Base-by-base conservation (phyloP, 2,113 vertebrate species). In the Indicator maculatus region DNA sequence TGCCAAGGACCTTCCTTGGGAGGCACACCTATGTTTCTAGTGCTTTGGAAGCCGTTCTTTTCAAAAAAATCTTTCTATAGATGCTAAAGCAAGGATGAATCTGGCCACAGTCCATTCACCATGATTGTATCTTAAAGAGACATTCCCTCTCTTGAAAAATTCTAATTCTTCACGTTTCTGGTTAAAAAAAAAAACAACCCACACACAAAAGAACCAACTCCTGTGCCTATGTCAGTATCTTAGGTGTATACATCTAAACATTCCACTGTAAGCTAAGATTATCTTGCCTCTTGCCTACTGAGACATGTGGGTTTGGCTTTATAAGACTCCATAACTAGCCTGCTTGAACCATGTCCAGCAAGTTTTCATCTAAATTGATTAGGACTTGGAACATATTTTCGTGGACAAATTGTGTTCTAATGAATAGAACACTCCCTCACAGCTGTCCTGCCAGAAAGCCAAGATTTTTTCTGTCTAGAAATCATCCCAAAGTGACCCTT, bases 301-400 rank as follows among this genome's bases (percentile, higher is more conserved):
- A 97, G 97, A 97, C 90, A 69, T 96, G 96, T 97, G 96, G 97
- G 77, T 97, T 97, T 96, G 96, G 93, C 95, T 96, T 95, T 89
- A 67, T 77, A 86, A 95, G 82, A 53, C 91, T 93, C 92, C 77
- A 88, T 93, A 96, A 95, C 93, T 90, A 89, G 89, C 78, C 90
- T 96, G 93, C 95, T 95, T 96, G 96, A 97, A 96, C 73, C 31
- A 44, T 86, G 72, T 97, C 97, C 95, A 97, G 90, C 75, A 97
- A 96, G 90, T 95, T 95, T 97, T 97, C 96, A 97, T 96, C 94
- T 92, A 90, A 97, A 97, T 96, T 97, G 97, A 97, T 97, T 97
- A 97, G 94, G 89, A 96, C 91, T 97, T 97, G 97, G 97, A 98
- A 97, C 79, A 1, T 93, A 94, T 92, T 95, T 97, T 95, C 96